Base-by-base conservation (phyloP, 2,888 invertebrate genomes). In the Scaptomyza caliginosa region DNA sequence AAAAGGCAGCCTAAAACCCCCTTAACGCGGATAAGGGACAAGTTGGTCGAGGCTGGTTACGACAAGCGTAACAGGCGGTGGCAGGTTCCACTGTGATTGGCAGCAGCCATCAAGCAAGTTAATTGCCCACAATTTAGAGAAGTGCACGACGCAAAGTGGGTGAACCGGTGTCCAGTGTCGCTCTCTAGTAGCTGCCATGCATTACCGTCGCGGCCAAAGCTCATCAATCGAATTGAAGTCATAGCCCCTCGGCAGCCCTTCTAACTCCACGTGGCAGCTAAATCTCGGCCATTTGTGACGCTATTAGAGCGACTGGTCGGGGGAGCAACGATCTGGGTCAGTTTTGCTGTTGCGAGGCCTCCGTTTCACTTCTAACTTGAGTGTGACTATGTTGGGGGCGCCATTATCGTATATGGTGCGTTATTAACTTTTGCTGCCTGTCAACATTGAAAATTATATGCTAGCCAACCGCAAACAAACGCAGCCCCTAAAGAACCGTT, bases 71-170 rank as follows among this genome's bases (percentile, higher is more conserved):
- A 16, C 24, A 34, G 40, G 59, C 62, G 26, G 63, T 58, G 23
- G 49, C 75, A 80, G 68, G 68, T 74, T 34, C 64, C 59, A 64
- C 70, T 81, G 81, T 88, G 88, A 89, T 88, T 86, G 88, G 83
- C 88, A 88, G 86, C 59, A 74, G 74, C 81, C 83, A 89, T 88
- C 87, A 86, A 67, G 68, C 55, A 85, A 88, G 81, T 88, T 88
- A 88, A 89, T 88, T 88, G 89, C 81, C 81, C 81, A 79, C 86
- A 76, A 84, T 86, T 84, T 87, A 77, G 82, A 67, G 66, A 40
- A 67, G 72, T 30, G 76, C 23, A 24, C 60, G 50, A 24, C n/a
- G 38, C 54, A 19, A 64, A 45, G 28, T 48, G 52, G 60, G 32
- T 28, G 19, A 30, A 19, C 13, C 16, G 8, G 5, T 36, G 19